Evolutionary conservation across 2,797 vertebrate species (phyloP).

Genomic region (Hafferia zeledoni): DNA sequence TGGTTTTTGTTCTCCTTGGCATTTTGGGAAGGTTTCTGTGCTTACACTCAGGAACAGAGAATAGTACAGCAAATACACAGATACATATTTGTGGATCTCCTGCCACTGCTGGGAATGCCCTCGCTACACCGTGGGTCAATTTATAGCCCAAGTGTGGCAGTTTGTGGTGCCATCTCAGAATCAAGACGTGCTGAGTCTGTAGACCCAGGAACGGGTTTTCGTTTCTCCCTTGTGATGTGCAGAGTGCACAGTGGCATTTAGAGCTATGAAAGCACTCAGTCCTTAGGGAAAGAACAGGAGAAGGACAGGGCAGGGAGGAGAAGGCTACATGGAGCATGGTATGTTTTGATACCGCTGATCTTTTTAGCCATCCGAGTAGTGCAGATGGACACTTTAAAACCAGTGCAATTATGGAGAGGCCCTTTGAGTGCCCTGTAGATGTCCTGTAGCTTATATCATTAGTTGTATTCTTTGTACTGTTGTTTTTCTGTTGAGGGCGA

Average conservation of each 20-base stretch:
- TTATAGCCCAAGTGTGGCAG: fast-evolving
- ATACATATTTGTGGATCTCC: not conserved
- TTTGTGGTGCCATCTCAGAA: not conserved
- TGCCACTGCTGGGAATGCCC: not conserved
- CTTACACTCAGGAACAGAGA: not conserved
- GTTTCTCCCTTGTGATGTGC: not conserved
- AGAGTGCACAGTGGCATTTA: not conserved
- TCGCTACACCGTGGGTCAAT: not conserved
- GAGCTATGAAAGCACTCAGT: not conserved
- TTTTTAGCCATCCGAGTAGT: not conserved
- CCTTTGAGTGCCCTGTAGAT: not conserved
- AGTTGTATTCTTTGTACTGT: not conserved
- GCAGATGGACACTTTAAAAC: not conserved
- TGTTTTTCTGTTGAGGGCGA: not conserved
- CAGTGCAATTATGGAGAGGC: not conserved
- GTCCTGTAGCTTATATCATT: not conserved
- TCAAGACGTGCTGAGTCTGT: fast-evolving
- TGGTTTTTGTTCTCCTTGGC: not conserved
- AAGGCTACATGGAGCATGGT: fast-evolving
- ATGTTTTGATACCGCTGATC: not conserved
- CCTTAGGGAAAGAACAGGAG: not conserved
- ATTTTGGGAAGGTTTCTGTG: not conserved
- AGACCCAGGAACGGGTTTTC: not conserved
- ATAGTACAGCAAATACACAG: not conserved
- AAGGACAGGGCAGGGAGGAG: not conserved